Base-by-base conservation (phyloP, 2,113 vertebrate species). In the Tauraco erythrolophus region DNA sequence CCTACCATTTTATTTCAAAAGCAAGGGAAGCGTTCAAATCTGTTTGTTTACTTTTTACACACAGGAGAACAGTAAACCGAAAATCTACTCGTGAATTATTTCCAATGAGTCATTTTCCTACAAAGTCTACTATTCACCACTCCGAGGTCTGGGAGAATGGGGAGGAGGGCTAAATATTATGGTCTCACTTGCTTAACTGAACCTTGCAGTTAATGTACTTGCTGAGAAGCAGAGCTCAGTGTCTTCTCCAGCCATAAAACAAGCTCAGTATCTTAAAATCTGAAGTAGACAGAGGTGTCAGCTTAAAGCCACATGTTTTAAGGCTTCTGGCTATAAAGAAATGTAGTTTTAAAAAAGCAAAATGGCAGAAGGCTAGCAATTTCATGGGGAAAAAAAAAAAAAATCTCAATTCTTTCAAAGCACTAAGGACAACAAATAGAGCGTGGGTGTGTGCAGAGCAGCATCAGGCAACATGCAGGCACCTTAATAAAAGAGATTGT, bases 101-200 rank as follows among this genome's bases (percentile, higher is more conserved):
- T 94, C 91, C 88, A 95, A 23, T 97, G 96, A 98, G 81, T 95
- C 96, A 95, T 84, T 97, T 94, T 95, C 86, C 77, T 60, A 87
- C 92, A 71, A 79, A 92, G 54, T 77, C 65, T 71, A 39, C 91
- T 90, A 74, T 96, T 96, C 94, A 91, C 53, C 58, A 54, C 50
- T 84, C 66, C 1, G 1, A 39, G 62, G 51, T 57, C 65, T 56
- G n/a, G 21, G 80, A 60, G 86, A 88, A 90, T 7, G 23, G 53
- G 54, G 33, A 90, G n/a, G 56, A 92, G 21, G 33, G 71, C 53
- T 94, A 86, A 93, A 92, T 77, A 86, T 84, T 74, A 56, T 10
- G 41, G n/a, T 71, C 79, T 80, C 64, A 22, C 81, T 93, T 72
- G 62, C 27, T 89, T 80, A 82, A 85, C 37, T 7, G 2, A 88